These are phyloP conservation scores for Sebastes matsubarae DNA, from an alignment of 2,797 vertebrate species.

Conservation along the genomic window DNA sequence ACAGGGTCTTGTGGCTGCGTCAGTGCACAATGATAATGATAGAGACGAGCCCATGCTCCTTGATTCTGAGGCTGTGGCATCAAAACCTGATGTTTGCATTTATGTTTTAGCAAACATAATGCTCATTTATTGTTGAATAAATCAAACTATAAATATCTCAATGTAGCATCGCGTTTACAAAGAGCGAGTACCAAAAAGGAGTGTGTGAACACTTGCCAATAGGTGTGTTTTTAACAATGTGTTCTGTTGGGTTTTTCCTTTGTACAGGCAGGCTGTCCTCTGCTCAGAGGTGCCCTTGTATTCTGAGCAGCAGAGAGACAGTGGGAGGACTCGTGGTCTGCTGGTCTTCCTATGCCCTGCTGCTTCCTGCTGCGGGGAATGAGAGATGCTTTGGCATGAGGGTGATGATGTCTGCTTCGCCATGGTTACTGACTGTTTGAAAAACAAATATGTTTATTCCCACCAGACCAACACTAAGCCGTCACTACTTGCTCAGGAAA, in stretches of 20 bases:
- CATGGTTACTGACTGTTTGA: constrained; percentile 60
- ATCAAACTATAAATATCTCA: neutral
- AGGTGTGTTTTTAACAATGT: neutral
- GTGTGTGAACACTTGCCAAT: neutral
- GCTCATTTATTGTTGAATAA: neutral
- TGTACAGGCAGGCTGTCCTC: constrained; percentile 22
- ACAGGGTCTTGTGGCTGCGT: neutral
- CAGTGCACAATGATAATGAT: neutral
- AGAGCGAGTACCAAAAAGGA: neutral
- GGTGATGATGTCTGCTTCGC: constrained; percentile 52
- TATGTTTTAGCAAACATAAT: neutral
- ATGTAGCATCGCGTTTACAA: neutral
- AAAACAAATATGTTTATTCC: constrained; percentile 59
- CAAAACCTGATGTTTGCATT: neutral
- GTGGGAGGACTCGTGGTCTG: constrained; percentile 53
- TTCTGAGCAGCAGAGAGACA: constrained; percentile 49
- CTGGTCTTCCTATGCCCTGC: constrained; percentile 46
- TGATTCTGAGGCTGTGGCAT: neutral
- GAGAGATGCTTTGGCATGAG: constrained; percentile 50
- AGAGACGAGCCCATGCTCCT: neutral
- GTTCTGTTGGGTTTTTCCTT: constrained; percentile 1
- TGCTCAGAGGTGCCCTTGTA: constrained; percentile 57
- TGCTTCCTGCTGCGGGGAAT: constrained; percentile 60
- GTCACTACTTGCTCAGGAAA: neutral
- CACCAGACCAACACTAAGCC: constrained; percentile 34